Evolutionary conservation across 2,888 invertebrate species (phyloP).

Genomic region (Heliothis peltigera): DNA sequence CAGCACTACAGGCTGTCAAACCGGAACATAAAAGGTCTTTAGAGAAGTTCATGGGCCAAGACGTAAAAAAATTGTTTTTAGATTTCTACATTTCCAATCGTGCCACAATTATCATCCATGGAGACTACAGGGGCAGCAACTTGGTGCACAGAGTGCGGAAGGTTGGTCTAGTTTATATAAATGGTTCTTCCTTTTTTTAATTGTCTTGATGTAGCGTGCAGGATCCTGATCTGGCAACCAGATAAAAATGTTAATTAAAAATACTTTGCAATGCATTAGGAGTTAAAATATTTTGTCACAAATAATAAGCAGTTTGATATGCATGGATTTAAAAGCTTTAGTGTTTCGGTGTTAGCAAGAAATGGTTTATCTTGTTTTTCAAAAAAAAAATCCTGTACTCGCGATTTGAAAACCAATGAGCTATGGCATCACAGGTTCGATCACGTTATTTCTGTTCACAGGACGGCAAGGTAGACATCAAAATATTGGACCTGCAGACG

Average conservation of each 20-base stretch:
- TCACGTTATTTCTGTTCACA: constrained; percentile 54
- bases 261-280: too few species aligned
- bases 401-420: too few species aligned
- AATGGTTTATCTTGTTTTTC: too few species aligned
- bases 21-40: constrained; percentile 64
- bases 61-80: constrained; percentile 1
- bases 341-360: too few species aligned
- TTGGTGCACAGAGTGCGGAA: constrained; percentile 34
- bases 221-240: too few species aligned
- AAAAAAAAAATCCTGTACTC: too few species aligned
- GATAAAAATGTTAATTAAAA: too few species aligned
- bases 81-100: background rate
- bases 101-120: constrained; percentile 11
- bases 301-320: too few species aligned
- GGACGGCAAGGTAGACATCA: constrained; percentile 67
- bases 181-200: background rate
- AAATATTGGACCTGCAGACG: constrained; percentile 77
- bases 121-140: constrained; percentile 64
- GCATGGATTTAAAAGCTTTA: too few species aligned
- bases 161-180: constrained; percentile 36
- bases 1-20: constrained; percentile 40
- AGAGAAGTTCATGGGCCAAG: constrained; percentile 46
- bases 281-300: too few species aligned
- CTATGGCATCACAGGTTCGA: too few species aligned
- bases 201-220: background rate